Conservation (phyloP, 2,797 vertebrate species). For the Todus mexicanus region DNA sequence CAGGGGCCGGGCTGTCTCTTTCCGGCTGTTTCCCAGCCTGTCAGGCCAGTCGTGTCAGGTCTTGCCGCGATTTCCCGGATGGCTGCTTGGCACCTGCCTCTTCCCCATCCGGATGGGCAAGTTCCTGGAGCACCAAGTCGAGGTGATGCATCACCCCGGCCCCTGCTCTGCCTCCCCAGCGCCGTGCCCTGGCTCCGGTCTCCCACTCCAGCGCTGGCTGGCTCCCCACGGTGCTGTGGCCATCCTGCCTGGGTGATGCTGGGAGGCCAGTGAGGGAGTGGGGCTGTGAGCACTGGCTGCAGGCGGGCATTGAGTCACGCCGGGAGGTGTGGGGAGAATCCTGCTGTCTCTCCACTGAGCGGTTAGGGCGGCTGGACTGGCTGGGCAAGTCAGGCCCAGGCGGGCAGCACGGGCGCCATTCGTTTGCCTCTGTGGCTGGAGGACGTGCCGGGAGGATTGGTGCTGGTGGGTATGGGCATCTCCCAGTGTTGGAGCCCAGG, state of each 20-base stretch:
- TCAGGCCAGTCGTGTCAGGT: slow-evolving; percentile 18
- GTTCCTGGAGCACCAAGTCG: slow-evolving; percentile 22
- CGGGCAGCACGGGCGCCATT: background rate
- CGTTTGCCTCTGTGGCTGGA: background rate
- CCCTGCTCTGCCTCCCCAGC: background rate
- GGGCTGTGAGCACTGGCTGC: rapidly evolving
- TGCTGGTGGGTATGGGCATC: background rate
- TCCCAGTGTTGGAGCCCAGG: rapidly evolving
- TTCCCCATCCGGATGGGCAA: slow-evolving; percentile 36
- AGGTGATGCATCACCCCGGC: background rate
- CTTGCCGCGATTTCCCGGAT: slow-evolving; percentile 54
- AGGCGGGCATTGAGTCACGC: background rate
- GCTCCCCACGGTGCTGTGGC: rapidly evolving
- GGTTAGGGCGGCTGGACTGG: slow-evolving; percentile 2
- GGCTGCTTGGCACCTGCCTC: slow-evolving; percentile 54
- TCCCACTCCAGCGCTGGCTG: rapidly evolving
- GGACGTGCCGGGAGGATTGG: background rate
- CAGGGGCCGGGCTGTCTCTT: slow-evolving; percentile 19
- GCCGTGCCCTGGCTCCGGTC: rapidly evolving
- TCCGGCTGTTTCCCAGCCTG: slow-evolving; percentile 53
- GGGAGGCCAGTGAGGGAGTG: rapidly evolving
- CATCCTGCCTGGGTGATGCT: background rate
- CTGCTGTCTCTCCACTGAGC: background rate
- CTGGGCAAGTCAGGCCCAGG: background rate
- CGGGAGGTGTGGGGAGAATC: background rate